Base-by-base conservation (phyloP, 2,888 invertebrate species). In the Timandra comae region DNA sequence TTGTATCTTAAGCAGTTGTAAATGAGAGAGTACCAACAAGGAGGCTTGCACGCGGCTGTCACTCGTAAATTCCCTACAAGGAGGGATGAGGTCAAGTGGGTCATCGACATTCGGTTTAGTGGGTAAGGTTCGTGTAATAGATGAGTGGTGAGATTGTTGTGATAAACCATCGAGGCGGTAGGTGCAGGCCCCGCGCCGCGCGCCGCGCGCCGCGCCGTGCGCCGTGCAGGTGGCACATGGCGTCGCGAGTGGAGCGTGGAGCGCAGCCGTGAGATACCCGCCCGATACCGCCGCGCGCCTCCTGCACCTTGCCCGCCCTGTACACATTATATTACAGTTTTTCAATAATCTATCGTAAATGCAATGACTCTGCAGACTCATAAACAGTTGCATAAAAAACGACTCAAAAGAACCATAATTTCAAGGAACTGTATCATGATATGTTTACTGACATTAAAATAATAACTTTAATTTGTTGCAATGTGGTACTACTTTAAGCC, bases 221-320 rank as follows among this genome's bases (percentile, higher is more conserved):
- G 50, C 58, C 58, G 63, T 57, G 63, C 63, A 67, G 71, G 67
- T n/a, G n/a, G n/a, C n/a, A n/a, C n/a, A n/a, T 69, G 75, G 66
- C 63, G 70, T 68, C 66, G 57, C 32, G 79, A 80, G 82, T 82
- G 82, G 84, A 81, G 75, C 81, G 80, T 78, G 80, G 78, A 60
- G 68, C 66, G 72, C 58, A 72, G 71, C 71, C 80, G 78, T 80
- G 79, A 82, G 80, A 82, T 80, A 67, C 71, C 54, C 49, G 61
- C 53, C 45, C 48, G 79, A 80, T 81, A 80, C 51, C 60, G 63
- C 56, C 64, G 49, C 50, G 21, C 32, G n/a, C 32, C 7, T 21
- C 30, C 27, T 27, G 23, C 24, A 24, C 11, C 24, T 11, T 7
- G 24, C 24, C 24, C 11, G 11, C 24, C 5, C 16, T n/a, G 11